Base-by-base conservation (phyloP, 2,797 vertebrate genomes). In the Brachyrhaphis roseni region DNA sequence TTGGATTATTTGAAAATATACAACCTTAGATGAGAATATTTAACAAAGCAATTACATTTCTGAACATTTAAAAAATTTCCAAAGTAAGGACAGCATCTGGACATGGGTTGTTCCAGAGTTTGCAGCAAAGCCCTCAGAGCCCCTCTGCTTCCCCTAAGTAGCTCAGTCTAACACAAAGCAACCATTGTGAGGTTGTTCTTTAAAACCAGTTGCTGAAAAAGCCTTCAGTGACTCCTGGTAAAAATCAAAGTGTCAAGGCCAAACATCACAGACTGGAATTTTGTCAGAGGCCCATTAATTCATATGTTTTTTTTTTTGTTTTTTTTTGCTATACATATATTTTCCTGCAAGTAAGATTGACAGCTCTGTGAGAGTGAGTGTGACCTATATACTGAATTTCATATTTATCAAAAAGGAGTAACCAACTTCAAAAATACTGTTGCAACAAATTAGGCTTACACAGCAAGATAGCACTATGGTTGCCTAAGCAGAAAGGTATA, bases 181-280 rank as follows among this genome's bases (percentile, higher is more conserved):
- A 39, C 89, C 93, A 94, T 95, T 95, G 94, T 94, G 84, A 90
- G 77, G 68, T 82, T 89, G 84, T 83, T 94, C 87, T 94, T 94
- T 93, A 92, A 91, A 93, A 77, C 90, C 88, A 86, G 93, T 91
- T 87, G 88, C 91, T 93, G 86, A 84, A 91, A 91, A 90, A 85
- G 79, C 81, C 84, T 93, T 90, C 88, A 90, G 79, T 59, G 26
- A 87, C 88, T 89, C 91, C 88, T 85, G 86, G 93, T 84, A 91
- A 90, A 92, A 89, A 94, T 92, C 87, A 80, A 89, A 91, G 89
- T 75, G 82, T 81, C 87, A 71, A 82, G 89, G 95, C 93, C 94
- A 95, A 92, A 94, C 94, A 94, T 94, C 94, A 94, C 94, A 94
- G 90, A 89, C 93, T 93, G 94, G 91, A 91, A 94, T 94, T 91